Conservation (phyloP, 2,888 invertebrate genomes). For the Trichogramma evanescens region DNA sequence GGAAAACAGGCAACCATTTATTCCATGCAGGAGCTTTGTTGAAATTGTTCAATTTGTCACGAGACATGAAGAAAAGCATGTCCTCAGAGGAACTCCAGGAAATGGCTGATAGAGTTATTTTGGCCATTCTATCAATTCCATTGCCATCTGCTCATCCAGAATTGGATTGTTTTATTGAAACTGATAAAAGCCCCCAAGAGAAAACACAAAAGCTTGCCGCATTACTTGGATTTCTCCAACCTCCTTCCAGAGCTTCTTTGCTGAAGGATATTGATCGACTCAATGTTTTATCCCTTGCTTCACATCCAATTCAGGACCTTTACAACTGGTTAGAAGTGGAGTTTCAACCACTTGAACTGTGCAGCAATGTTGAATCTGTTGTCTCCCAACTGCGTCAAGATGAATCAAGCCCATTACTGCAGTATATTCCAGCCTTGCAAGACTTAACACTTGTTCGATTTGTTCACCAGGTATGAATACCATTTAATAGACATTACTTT, state of each 20-base stretch:
- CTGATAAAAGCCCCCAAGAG: slow-evolving; percentile 92
- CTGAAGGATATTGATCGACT: slow-evolving; percentile 81
- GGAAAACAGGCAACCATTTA: slow-evolving; percentile 96
- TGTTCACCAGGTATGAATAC: slow-evolving; percentile 62
- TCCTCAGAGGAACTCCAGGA: slow-evolving; percentile 86
- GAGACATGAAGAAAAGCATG: slow-evolving; percentile 95
- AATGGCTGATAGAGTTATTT: slow-evolving; percentile 90
- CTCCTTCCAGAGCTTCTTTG: slow-evolving; percentile 80
- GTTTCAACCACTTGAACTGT: slow-evolving; percentile 86
- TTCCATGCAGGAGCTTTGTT: slow-evolving; percentile 96
- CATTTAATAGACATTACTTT: background rate
- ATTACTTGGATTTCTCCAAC: slow-evolving; percentile 78
- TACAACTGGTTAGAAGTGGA: slow-evolving; percentile 93
- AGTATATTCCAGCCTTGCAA: slow-evolving; percentile 81
- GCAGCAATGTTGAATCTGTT: slow-evolving; percentile 71
- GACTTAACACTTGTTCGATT: slow-evolving; percentile 88
- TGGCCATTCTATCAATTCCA: slow-evolving; percentile 92
- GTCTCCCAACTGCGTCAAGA: slow-evolving; percentile 70
- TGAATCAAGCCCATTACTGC: slow-evolving; percentile 61
- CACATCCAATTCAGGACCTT: slow-evolving; percentile 79
- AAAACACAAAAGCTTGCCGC: slow-evolving; percentile 90
- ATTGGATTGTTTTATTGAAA: slow-evolving; percentile 95
- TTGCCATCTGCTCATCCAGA: slow-evolving; percentile 91
- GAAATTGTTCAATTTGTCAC: slow-evolving; percentile 85
- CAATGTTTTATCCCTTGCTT: slow-evolving; percentile 80